Base-by-base conservation (phyloP, 2,113 vertebrate species). In the Phyllostomus discolor region DNA sequence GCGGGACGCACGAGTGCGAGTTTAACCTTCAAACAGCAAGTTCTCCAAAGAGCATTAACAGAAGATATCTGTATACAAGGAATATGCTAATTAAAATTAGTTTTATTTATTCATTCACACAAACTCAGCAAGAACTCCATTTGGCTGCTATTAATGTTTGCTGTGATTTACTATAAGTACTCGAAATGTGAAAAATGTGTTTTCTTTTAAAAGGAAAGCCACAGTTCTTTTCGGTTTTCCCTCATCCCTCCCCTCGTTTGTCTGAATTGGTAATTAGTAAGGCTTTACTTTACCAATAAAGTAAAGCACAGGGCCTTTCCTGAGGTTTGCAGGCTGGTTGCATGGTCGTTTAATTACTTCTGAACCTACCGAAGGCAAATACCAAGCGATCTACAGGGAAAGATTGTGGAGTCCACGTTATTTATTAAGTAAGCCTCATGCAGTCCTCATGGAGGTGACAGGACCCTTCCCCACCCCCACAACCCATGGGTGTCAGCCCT, bases 71-170 rank as follows among this genome's bases (percentile, higher is more conserved):
- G 97, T 95, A 93, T 84, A 98, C 95, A 96, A 97, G 91, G 92
- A 78, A 72, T 95, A 80, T 94, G 97, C 93, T 97, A 96, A 98
- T 97, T 98, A 97, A 94, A 96, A 97, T 98, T 96, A 96, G 93
- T 90, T 97, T 98, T 97, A 98, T 98, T 97, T 98, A 98, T 97
- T 97, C 96, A 95, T 97, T 97, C 96, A 96, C 81, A 92, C 96
- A 97, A 86, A 95, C 95, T 69, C 97, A 97, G 97, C 96, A 93
- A 84, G 97, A 95, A 92, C 89, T 90, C 95, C 91, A 90, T 92
- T 97, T 93, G 83, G 96, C 91, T 57, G 86, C 95, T 81, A 89
- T 97, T 98, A 98, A 94, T 95, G 96, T 96, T 94, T 62, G 70
- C 50, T 73, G 76, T 98, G 97, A 97, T 96, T 96, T 97, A 98